phyloP scores from a whole-genome alignment of 2,113 vertebrate genomes.

The Rousettus leschenaultii region DNA sequence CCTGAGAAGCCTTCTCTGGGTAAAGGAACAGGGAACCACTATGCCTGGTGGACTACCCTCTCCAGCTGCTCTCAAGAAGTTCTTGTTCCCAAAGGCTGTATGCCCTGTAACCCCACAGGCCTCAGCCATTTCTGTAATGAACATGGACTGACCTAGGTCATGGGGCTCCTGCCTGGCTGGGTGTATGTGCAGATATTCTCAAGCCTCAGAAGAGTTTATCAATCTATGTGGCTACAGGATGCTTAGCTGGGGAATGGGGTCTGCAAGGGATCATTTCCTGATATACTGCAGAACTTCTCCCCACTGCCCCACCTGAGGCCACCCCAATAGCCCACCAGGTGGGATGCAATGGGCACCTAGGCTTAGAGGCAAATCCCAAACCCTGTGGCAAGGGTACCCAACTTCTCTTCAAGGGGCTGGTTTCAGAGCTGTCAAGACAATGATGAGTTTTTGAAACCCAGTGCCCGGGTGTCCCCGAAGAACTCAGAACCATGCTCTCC shows the following conservation, averaged over 20 bases:
- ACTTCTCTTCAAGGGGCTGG: background rate
- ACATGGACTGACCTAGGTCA: background rate
- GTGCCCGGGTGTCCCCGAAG: background rate
- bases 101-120: no score
- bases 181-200: background rate
- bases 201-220: background rate
- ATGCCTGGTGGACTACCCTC: background rate
- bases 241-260: background rate
- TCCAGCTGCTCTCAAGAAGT: background rate
- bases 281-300: background rate
- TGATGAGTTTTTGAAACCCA: background rate
- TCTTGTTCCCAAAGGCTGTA: background rate
- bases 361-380: background rate
- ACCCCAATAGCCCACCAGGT: fast-evolving
- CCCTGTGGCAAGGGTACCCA: background rate
- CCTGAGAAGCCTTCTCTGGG: background rate
- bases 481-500: background rate
- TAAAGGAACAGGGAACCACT: background rate
- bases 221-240: background rate
- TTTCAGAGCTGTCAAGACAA: background rate
- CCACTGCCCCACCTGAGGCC: background rate
- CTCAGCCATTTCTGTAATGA: background rate
- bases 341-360: background rate
- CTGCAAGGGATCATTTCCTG: background rate
- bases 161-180: background rate